These are phyloP conservation scores for Trigoniulus corallinus DNA, from an alignment of 1,140 invertebrate species.

Conservation along the genomic window DNA sequence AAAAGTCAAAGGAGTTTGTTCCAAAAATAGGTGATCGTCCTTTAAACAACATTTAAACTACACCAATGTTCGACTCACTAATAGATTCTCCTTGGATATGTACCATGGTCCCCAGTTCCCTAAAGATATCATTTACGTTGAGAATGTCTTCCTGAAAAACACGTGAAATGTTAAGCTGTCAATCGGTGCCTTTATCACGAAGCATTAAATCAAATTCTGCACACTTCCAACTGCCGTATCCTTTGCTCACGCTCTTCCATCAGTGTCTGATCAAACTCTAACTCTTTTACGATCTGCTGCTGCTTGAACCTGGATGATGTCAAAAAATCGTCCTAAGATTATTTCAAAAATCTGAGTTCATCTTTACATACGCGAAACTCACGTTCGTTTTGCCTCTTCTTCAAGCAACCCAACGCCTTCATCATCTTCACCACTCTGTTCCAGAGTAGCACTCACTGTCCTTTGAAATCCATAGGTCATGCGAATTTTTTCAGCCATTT, in stretches of 20 bases:
- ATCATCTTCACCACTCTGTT: not conserved
- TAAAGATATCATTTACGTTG: constrained; percentile 84
- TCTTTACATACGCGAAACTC: too few relatives aligned
- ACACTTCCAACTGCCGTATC: not conserved
- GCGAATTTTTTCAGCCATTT: not conserved
- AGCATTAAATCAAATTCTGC: too few relatives aligned
- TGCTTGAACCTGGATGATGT: not conserved
- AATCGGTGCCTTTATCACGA: too few relatives aligned
- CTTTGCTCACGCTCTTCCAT: not conserved
- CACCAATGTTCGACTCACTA: constrained; percentile 37
- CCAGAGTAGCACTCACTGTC: not conserved
- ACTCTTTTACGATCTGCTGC: not conserved
- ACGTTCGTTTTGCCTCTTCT: not conserved
- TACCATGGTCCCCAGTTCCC: constrained; percentile 61
- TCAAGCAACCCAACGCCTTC: not conserved
- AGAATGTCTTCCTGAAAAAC: constrained; percentile 51
- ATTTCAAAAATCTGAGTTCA: too few relatives aligned
- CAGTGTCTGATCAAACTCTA: not conserved
- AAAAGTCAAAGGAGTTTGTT: too few relatives aligned
- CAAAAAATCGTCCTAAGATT: too few relatives aligned
- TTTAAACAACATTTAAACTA: not conserved
- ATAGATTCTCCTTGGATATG: constrained; percentile 62
- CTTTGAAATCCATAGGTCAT: not conserved
- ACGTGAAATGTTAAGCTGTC: not conserved
- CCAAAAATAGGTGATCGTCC: too few relatives aligned